These are phyloP conservation scores for Leuciscus idus DNA, from an alignment of 2,113 vertebrate species.

Conservation along the genomic window DNA sequence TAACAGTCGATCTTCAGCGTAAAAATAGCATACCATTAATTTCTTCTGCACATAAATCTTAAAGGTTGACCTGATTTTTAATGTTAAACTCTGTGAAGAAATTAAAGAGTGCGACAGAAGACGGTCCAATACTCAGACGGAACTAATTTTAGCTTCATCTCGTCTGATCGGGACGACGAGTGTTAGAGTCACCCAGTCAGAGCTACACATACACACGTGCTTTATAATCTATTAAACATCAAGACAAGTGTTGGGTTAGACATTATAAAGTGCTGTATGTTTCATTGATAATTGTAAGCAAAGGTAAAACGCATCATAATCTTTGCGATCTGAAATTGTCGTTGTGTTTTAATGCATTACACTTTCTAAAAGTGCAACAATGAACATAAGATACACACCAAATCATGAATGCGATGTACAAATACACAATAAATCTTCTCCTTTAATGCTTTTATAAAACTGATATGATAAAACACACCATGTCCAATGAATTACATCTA, in stretches of 20 bases:
- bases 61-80: conserved; percentile 83
- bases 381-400: too few relatives aligned
- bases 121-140: conserved; percentile 66
- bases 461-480: not conserved
- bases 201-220: not conserved
- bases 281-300: too few relatives aligned
- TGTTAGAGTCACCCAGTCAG: conserved; percentile 52
- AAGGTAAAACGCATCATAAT: too few relatives aligned
- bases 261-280: too few relatives aligned
- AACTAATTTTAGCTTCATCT: conserved; percentile 70
- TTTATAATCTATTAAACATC: too few relatives aligned
- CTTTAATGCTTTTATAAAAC: not conserved
- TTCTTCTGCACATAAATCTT: conserved; percentile 78
- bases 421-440: too few relatives aligned
- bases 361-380: too few relatives aligned
- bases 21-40: conserved; percentile 87
- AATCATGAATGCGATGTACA: too few relatives aligned
- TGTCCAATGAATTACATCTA: not conserved
- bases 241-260: too few relatives aligned
- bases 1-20: conserved; percentile 78
- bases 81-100: conserved; percentile 77
- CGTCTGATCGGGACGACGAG: conserved; percentile 50
- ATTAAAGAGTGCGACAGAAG: conserved; percentile 65
- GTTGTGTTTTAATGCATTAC: too few relatives aligned
- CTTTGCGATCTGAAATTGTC: too few relatives aligned